A percentile compares a stretch with the other conserved stretches of the same genome.
These are phyloP conservation scores for Sycophila texana DNA, from an alignment of 2,888 invertebrate species.

Conservation along the genomic window DNA sequence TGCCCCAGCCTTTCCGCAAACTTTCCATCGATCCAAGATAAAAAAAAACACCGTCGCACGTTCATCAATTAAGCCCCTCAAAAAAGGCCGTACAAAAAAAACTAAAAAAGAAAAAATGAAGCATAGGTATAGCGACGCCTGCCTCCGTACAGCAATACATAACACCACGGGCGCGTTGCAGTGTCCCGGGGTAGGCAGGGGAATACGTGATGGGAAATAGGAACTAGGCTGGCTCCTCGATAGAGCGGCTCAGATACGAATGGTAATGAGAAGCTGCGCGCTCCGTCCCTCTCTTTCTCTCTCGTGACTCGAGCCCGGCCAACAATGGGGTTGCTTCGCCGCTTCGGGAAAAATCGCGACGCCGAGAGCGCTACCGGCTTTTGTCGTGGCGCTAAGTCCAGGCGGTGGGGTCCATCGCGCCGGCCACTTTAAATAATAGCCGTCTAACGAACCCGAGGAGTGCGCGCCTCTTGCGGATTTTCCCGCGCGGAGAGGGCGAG, in stretches of 20 bases:
- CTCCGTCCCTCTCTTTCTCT: constrained; percentile 25
- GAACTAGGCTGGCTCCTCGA: constrained; percentile 62
- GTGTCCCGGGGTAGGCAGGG: constrained; percentile 13
- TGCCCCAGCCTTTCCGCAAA: background rate
- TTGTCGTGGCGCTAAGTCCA: constrained; percentile 53
- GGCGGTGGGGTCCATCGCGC: constrained; percentile 29
- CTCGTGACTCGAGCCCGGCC: constrained; percentile 67
- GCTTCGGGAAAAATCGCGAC: constrained; percentile 54
- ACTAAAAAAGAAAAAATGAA: background rate
- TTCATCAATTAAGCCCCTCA: constrained; percentile 19
- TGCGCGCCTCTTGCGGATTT: background rate
- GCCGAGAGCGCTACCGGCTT: constrained; percentile 36
- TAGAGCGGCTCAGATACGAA: constrained; percentile 68
- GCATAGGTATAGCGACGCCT: background rate
- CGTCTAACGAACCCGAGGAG: constrained; percentile 20
- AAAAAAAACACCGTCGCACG: background rate
- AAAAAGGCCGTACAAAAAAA: background rate
- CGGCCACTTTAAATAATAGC: constrained; percentile 45
- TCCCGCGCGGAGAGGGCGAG: background rate
- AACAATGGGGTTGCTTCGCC: constrained; percentile 68
- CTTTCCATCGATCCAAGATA: background rate
- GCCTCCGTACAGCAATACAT: background rate
- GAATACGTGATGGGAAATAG: constrained; percentile 67
- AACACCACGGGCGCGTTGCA: background rate
- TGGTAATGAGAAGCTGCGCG: constrained; percentile 70